Percentiles rank a stretch among this genome's conserved stretches.
phyloP scores from a whole-genome alignment of 2,888 invertebrate species.

The Cephus runcator region DNA sequence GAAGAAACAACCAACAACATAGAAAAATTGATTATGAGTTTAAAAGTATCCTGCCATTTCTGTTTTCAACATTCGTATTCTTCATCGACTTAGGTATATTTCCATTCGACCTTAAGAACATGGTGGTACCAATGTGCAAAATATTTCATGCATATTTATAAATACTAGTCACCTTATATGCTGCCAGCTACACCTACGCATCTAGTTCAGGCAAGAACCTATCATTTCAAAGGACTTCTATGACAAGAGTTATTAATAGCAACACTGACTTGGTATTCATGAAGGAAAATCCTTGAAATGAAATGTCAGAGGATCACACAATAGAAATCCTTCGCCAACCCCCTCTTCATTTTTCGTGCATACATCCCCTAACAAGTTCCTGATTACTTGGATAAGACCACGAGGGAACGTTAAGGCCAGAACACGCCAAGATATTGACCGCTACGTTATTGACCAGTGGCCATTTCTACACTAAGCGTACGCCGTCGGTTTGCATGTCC shows the following conservation, averaged over 20 bases:
- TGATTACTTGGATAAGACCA: slow-evolving; percentile 38
- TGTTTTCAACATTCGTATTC: not conserved
- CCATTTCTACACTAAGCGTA: slow-evolving; percentile 29
- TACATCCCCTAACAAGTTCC: slow-evolving; percentile 27
- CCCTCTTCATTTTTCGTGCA: slow-evolving; percentile 27
- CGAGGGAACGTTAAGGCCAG: slow-evolving; percentile 10
- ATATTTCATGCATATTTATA: not conserved
- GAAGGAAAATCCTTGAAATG: slow-evolving; percentile 30
- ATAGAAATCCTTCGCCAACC: slow-evolving; percentile 11
- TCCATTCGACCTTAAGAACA: not conserved
- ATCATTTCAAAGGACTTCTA: not conserved
- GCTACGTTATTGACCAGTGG: slow-evolving; percentile 59
- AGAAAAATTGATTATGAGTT: not conserved
- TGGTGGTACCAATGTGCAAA: not conserved
- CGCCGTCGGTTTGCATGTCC: not conserved
- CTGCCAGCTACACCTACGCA: not conserved
- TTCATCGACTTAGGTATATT: not conserved
- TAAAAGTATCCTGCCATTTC: not conserved
- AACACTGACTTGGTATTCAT: slow-evolving; percentile 3
- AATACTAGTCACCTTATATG: not conserved
- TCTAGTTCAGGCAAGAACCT: not conserved
- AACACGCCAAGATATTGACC: slow-evolving; percentile 62
- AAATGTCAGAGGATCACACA: slow-evolving; percentile 36
- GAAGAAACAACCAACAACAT: slow-evolving; percentile 25
- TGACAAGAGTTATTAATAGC: slow-evolving; percentile 6